Conservation (phyloP, 2,888 invertebrate genomes). For the Iphiclides podalirius region DNA sequence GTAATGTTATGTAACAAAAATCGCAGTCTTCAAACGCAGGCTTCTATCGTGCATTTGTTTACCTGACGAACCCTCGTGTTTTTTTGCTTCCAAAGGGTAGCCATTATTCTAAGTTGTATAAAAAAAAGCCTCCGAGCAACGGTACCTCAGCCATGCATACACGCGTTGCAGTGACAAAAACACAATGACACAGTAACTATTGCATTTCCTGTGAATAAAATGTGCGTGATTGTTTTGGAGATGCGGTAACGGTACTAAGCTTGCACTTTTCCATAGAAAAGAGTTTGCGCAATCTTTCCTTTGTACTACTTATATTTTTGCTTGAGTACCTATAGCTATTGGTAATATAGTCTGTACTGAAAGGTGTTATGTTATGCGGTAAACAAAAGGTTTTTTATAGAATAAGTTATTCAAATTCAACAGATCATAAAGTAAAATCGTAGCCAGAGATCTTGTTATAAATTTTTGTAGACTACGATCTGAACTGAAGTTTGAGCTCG, state of each 20-base stretch:
- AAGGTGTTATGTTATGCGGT: too few species aligned
- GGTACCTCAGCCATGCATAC: constrained; percentile 64
- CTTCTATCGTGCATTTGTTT: constrained; percentile 68
- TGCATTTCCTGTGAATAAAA: constrained; percentile 63
- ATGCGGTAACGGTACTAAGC: constrained; percentile 29
- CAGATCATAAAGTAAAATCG: too few species aligned
- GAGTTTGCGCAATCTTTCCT: constrained; percentile 16
- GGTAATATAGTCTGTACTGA: too few species aligned
- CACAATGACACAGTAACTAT: constrained; percentile 70
- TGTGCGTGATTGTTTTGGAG: constrained; percentile 41
- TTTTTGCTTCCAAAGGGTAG: constrained; percentile 66
- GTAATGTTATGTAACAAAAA: constrained; percentile 55
- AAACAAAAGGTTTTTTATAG: too few species aligned
- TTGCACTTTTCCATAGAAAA: constrained; percentile 16
- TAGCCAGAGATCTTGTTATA: too few species aligned
- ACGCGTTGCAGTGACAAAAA: constrained; percentile 71
- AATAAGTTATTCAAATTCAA: too few species aligned
- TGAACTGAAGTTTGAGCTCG: too few species aligned
- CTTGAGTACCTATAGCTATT: too few species aligned
- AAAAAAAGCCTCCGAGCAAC: constrained; percentile 59
- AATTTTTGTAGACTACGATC: too few species aligned
- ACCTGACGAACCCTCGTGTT: constrained; percentile 64
- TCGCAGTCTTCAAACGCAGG: constrained; percentile 58
- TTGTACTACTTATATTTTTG: background rate
- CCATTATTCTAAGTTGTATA: constrained; percentile 57